A percentile compares a stretch with the other conserved stretches of the same genome.
Conservation (phyloP, 2,888 invertebrate genomes). For the Chirona hameri region DNA sequence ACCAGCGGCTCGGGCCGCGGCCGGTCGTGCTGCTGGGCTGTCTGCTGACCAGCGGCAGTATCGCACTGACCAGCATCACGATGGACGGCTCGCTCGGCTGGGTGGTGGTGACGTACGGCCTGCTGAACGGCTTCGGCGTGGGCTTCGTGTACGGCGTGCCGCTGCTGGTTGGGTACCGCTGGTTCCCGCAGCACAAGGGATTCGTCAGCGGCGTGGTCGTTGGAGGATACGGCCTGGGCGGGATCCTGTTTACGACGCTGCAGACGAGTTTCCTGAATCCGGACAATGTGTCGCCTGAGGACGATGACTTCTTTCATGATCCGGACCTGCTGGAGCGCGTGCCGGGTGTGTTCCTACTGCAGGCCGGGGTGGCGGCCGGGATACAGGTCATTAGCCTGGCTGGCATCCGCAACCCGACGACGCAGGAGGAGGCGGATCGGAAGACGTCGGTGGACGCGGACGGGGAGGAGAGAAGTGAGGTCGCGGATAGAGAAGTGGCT, state of each 20-base stretch:
- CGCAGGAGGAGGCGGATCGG: neutral
- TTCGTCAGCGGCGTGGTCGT: conserved; percentile 47
- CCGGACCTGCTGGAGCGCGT: conserved; percentile 43
- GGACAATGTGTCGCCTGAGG: conserved; percentile 41
- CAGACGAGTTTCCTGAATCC: conserved; percentile 49
- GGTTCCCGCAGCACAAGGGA: conserved; percentile 47
- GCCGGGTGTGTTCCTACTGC: conserved; percentile 44
- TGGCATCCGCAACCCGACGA: neutral
- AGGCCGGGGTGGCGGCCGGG: conserved; percentile 44
- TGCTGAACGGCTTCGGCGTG: conserved; percentile 43
- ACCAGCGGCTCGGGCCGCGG: conserved; percentile 43
- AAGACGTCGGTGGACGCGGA: neutral
- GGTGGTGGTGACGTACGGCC: conserved; percentile 44
- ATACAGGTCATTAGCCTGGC: conserved; percentile 44
- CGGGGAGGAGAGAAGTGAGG: neutral
- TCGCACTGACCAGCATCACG: conserved; percentile 43
- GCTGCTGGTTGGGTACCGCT: conserved; percentile 45
- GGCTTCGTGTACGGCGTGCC: conserved; percentile 46
- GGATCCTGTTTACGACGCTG: conserved; percentile 47
- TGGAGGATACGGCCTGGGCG: conserved; percentile 48
- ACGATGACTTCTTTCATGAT: conserved; percentile 34
- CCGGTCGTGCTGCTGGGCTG: conserved; percentile 43
- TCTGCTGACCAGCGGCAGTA: conserved; percentile 43
- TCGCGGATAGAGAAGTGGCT: neutral
- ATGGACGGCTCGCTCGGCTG: conserved; percentile 42